These are phyloP conservation scores for Rostratula benghalensis DNA, from an alignment of 2,113 vertebrate species.

Conservation along the genomic window DNA sequence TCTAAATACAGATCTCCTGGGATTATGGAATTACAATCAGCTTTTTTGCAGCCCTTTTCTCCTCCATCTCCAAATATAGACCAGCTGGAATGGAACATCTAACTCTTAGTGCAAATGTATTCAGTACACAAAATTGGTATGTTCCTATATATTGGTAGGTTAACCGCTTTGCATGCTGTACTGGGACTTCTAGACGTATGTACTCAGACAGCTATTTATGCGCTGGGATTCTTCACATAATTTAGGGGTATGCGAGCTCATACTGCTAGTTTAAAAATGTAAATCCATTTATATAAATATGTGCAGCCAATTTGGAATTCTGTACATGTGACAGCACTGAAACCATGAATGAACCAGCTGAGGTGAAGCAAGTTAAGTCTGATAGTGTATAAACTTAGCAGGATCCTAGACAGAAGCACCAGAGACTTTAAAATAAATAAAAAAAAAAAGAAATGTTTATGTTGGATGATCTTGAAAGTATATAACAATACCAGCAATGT, in stretches of 20 bases:
- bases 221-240: constrained; percentile 14
- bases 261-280: constrained; percentile 11
- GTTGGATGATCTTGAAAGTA: not conserved
- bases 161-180: not conserved
- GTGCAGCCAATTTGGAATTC: not conserved
- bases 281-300: constrained; percentile 15
- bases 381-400: not conserved
- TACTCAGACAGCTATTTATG: constrained; percentile 15
- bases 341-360: not conserved
- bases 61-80: not conserved
- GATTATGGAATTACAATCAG: not conserved
- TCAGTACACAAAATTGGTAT: constrained; percentile 37
- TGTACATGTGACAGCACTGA: not conserved
- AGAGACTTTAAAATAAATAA: not conserved
- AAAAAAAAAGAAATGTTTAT: not conserved
- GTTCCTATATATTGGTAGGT: constrained; percentile 4
- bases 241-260: not conserved
- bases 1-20: not conserved
- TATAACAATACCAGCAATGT: not conserved
- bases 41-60: not conserved
- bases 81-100: not conserved
- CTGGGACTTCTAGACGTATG: not conserved
- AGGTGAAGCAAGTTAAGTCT: not conserved
- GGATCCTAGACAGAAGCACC: not conserved
- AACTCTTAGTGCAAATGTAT: not conserved